Percentiles rank a stretch among this genome's conserved stretches.
phyloP scores from a whole-genome alignment of 2,797 vertebrate species.

The Bovichtus variegatus region DNA sequence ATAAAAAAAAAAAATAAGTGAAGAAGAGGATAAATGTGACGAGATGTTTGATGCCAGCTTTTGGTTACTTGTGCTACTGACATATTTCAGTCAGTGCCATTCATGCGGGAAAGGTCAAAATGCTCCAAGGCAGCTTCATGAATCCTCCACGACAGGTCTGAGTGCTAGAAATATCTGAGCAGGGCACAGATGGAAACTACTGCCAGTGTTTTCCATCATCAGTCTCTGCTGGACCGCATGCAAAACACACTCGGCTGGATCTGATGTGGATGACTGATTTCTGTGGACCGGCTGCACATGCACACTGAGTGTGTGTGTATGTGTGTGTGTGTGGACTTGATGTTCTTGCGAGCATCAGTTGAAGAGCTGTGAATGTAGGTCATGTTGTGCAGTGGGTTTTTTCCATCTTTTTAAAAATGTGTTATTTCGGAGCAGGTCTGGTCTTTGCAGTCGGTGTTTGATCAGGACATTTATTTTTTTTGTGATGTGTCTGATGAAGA shows the following conservation, averaged over 20 bases:
- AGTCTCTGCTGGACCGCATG: slow-evolving; percentile 31
- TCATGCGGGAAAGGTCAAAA: background rate
- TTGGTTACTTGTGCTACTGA: background rate
- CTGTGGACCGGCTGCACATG: slow-evolving; percentile 22
- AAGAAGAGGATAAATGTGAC: background rate
- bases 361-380: slow-evolving; percentile 43
- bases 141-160: background rate
- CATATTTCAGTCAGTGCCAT: background rate
- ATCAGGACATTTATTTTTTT: slow-evolving; percentile 1
- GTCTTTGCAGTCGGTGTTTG: background rate
- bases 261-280: slow-evolving; percentile 51
- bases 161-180: slow-evolving; percentile 22
- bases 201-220: slow-evolving; percentile 51
- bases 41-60: background rate
- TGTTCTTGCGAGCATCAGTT: slow-evolving; percentile 20
- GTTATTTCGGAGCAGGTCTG: slow-evolving; percentile 1
- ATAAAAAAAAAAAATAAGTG: background rate
- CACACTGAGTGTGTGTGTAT: slow-evolving; percentile 12
- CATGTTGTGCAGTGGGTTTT: slow-evolving; percentile 8
- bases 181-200: slow-evolving; percentile 40
- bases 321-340: slow-evolving; percentile 12
- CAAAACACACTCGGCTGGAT: slow-evolving; percentile 34
- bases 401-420: slow-evolving; percentile 4
- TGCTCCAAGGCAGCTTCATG: background rate
- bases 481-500: background rate